These are phyloP conservation scores for Passerina amoena DNA, from an alignment of 2,113 vertebrate genomes.

Conservation along the genomic window DNA sequence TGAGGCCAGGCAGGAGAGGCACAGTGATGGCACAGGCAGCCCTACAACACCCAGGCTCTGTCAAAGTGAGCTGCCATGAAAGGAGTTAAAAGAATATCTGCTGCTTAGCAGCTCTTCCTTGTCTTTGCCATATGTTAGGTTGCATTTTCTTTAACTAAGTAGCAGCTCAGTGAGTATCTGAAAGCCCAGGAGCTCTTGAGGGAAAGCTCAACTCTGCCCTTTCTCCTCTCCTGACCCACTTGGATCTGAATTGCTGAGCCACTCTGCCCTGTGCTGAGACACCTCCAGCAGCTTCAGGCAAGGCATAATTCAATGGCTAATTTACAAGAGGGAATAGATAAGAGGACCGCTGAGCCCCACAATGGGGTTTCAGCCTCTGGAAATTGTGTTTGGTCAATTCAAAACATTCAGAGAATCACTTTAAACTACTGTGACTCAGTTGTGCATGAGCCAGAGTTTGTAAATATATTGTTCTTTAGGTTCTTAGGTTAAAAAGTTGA, in stretches of 20 bases:
- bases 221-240: background rate
- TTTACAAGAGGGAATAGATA: background rate
- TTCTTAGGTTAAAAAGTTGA: background rate
- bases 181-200: background rate
- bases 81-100: background rate
- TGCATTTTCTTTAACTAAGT: background rate
- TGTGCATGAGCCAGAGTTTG: background rate
- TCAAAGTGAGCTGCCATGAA: accelerated
- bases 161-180: background rate
- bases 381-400: background rate
- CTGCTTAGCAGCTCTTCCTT: background rate
- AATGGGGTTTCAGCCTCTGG: background rate
- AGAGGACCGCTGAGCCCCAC: background rate
- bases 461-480: background rate
- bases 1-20: background rate
- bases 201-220: background rate
- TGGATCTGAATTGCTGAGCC: background rate
- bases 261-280: background rate
- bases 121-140: background rate
- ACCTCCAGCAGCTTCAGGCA: background rate
- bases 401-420: background rate
- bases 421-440: background rate
- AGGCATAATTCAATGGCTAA: background rate
- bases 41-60: background rate
- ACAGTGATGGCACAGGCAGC: background rate